These are phyloP conservation scores for Pseudococcus longispinus DNA, from an alignment of 2,888 invertebrate genomes.

Conservation along the genomic window DNA sequence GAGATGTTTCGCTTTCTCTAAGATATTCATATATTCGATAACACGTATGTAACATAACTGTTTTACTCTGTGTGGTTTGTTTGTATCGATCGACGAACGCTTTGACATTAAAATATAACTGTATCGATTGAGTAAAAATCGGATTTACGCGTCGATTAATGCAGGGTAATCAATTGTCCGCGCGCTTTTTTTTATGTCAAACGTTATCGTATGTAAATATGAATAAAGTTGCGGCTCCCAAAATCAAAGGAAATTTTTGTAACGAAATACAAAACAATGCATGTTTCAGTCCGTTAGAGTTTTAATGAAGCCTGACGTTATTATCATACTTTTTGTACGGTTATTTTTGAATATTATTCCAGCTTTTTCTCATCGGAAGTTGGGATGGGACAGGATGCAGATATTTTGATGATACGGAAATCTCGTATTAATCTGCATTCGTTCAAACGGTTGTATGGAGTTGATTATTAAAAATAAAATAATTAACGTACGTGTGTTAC, in stretches of 20 bases:
- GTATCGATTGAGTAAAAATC: slow-evolving; percentile 15
- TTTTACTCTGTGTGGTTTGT: not conserved
- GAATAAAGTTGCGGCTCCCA: not conserved
- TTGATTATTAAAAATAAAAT: not conserved
- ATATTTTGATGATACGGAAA: not conserved
- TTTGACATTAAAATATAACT: slow-evolving; percentile 34
- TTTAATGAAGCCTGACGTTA: slow-evolving; percentile 12
- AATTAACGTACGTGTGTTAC: too few species aligned
- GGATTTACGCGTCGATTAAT: slow-evolving; percentile 20
- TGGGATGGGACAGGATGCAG: not conserved
- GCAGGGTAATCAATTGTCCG: slow-evolving; percentile 23
- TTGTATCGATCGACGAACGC: not conserved
- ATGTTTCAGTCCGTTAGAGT: not conserved
- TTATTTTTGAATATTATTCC: not conserved
- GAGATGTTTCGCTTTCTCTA: slow-evolving; percentile 44
- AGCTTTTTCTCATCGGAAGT: not conserved
- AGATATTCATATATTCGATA: slow-evolving; percentile 44
- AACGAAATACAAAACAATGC: not conserved
- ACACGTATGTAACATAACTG: slow-evolving; percentile 20
- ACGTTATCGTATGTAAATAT: slow-evolving; percentile 10
- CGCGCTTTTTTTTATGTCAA: slow-evolving; percentile 3
- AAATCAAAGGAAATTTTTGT: not conserved
- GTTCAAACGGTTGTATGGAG: not conserved
- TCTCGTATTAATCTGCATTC: not conserved
- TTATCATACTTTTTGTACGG: not conserved